Base-by-base conservation (phyloP, 2,888 invertebrate genomes). In the Urechis unicinctus region DNA sequence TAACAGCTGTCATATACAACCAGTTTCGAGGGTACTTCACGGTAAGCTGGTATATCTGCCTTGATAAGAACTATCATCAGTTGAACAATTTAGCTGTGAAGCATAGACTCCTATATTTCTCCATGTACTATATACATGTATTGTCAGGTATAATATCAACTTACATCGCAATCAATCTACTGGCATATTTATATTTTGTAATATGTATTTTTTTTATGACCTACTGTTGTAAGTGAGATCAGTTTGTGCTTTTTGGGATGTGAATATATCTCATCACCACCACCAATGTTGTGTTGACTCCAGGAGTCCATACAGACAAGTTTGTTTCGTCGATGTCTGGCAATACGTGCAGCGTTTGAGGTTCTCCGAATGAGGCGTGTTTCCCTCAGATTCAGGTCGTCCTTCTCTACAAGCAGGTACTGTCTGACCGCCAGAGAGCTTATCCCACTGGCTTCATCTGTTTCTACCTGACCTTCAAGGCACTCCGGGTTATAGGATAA, bases 1-100 rank as follows among this genome's bases (percentile, higher is more conserved):
- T 76, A 57, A 70, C 74, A 17, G 77, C 75, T 49, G 73, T 77
- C 22, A 72, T 76, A 36, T 77, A 73, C 59, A 76, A 76, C 56
- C 74, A 76, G 65, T 77, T 77, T 57, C 60, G 75, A 65, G 77
- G 77, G 17, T 76, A 75, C 60, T 75, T 77, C 56, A 65, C 70
- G 64, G 75, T 74, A 54, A 61, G 66, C 62, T 42, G 9, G 21
- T 25, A 6, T 28, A 5, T 26, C 26, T 48, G 13, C 5, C 9
- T 48, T 26, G 25, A 45, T 45, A 13, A n/a, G n/a, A n/a, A n/a
- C n/a, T n/a, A n/a, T n/a, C n/a, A n/a, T n/a, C n/a, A n/a, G n/a
- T n/a, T n/a, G n/a, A n/a, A n/a, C n/a, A n/a, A n/a, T n/a, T n/a
- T n/a, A n/a, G n/a, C n/a, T n/a, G n/a, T n/a, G n/a, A n/a, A n/a